phyloP scores from a whole-genome alignment of 2,797 vertebrate genomes.

The Phrynocephalus forsythii region DNA sequence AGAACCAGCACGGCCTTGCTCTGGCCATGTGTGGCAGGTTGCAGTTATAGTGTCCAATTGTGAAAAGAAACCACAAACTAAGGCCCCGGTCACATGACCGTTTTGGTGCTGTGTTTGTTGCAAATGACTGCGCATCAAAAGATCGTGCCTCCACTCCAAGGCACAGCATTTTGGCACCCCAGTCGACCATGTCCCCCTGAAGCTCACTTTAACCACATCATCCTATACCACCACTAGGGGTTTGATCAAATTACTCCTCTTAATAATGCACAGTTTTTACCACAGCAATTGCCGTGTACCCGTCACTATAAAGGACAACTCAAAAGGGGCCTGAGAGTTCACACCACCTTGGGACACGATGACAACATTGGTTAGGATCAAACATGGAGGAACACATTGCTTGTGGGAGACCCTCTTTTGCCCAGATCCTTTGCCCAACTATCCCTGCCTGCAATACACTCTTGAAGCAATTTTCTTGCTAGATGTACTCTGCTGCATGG shows the following conservation, averaged over 20 bases:
- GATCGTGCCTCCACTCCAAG: too few relatives aligned
- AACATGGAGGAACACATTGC: neutral
- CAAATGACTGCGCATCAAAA: too few relatives aligned
- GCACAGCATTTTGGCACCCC: too few relatives aligned
- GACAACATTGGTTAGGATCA: neutral
- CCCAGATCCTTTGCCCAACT: neutral
- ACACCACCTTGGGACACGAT: neutral
- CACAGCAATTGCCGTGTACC: too few relatives aligned
- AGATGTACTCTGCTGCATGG: neutral
- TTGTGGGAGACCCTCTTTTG: neutral
- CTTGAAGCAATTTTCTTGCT: slow-evolving; percentile 9
- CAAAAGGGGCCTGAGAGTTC: neutral
- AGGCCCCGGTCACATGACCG: too few relatives aligned
- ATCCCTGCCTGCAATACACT: neutral
- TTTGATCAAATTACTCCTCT: too few relatives aligned
- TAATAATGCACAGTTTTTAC: too few relatives aligned
- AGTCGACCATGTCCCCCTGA: too few relatives aligned
- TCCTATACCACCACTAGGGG: too few relatives aligned
- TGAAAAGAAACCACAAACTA: neutral
- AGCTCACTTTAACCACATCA: too few relatives aligned
- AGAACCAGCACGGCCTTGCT: neutral
- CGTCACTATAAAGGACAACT: neutral
- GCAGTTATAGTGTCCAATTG: slow-evolving; percentile 11
- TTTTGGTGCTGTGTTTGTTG: too few relatives aligned
- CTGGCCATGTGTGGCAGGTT: neutral